Evolutionary conservation across 2,113 vertebrate genomes (phyloP).

Genomic region (Brachyistius frenatus): DNA sequence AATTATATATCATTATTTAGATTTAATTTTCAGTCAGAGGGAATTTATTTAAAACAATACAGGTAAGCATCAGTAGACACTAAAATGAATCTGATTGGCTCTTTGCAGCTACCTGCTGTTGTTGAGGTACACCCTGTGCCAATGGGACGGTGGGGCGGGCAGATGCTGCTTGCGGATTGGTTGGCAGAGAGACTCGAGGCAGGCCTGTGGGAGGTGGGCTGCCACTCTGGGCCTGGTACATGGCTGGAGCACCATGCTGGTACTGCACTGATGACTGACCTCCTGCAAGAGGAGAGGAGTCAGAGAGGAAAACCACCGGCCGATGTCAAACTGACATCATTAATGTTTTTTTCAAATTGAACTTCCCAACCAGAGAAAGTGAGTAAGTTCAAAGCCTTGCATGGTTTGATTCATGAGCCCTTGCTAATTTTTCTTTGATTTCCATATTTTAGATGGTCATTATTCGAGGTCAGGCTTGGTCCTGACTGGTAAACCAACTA

Average conservation of each 20-base stretch:
- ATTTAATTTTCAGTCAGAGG: background rate
- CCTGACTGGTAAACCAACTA: background rate
- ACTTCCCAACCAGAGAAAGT: no score
- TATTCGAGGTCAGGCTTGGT: background rate
- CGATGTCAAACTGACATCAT: background rate
- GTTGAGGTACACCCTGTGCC: conserved; percentile 82
- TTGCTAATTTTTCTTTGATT: no score
- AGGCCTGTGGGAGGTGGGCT: conserved; percentile 90
- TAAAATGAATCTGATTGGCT: background rate
- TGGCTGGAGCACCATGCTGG: conserved; percentile 85
- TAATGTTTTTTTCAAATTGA: no score
- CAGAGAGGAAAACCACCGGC: background rate
- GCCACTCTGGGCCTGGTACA: conserved; percentile 90
- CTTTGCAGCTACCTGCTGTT: conserved; percentile 88
- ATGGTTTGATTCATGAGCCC: no score
- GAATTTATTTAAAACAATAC: background rate
- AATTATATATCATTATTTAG: background rate
- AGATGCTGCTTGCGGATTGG: conserved; percentile 85
- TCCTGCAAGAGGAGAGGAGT: conserved; percentile 69
- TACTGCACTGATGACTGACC: conserved; percentile 90
- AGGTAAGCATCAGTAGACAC: background rate
- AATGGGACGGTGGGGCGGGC: conserved; percentile 70
- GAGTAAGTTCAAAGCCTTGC: background rate
- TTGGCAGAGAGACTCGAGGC: conserved; percentile 86
- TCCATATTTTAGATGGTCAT: no score